Evolutionary conservation across 2,113 vertebrate species (phyloP).

Genomic region (Romanogobio albipinnatus): DNA sequence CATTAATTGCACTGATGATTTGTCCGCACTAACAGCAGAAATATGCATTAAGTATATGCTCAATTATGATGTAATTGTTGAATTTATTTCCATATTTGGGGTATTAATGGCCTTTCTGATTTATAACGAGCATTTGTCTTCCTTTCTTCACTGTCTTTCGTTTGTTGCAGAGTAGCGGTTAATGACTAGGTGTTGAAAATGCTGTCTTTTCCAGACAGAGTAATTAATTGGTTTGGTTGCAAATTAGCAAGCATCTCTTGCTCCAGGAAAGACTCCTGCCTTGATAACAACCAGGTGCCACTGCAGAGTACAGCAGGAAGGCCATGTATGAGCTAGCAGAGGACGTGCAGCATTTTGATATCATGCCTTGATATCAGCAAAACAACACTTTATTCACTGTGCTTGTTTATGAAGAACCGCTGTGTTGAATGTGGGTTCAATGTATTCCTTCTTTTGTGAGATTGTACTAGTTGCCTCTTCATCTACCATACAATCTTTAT

Average conservation of each 20-base stretch:
- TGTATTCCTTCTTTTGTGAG: conserved; percentile 26
- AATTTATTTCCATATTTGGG: neutral
- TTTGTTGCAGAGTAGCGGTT: neutral
- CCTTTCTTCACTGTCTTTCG: neutral
- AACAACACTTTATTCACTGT: conserved; percentile 24
- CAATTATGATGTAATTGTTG: neutral
- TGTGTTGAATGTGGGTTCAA: conserved; percentile 2
- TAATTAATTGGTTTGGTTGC: conserved; percentile 48
- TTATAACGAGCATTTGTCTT: neutral
- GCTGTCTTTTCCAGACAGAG: neutral
- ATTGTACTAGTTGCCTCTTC: neutral
- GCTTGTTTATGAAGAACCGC: conserved; percentile 9
- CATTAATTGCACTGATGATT: neutral
- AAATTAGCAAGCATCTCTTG: conserved; percentile 38
- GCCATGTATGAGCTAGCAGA: neutral
- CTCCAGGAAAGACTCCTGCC: conserved; percentile 34
- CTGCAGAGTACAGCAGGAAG: neutral
- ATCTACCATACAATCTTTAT: neutral
- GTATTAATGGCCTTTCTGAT: neutral
- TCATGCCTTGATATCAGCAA: conserved; percentile 20
- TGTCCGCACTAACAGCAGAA: neutral
- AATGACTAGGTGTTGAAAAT: neutral
- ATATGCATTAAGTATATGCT: neutral
- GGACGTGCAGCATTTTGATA: conserved; percentile 23
- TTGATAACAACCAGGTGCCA: conserved; percentile 47